Percentiles rank a stretch among this genome's conserved stretches.
These are phyloP conservation scores for Lepisosteus oculatus DNA, from an alignment of 2,113 vertebrate species.

Conservation along the genomic window DNA sequence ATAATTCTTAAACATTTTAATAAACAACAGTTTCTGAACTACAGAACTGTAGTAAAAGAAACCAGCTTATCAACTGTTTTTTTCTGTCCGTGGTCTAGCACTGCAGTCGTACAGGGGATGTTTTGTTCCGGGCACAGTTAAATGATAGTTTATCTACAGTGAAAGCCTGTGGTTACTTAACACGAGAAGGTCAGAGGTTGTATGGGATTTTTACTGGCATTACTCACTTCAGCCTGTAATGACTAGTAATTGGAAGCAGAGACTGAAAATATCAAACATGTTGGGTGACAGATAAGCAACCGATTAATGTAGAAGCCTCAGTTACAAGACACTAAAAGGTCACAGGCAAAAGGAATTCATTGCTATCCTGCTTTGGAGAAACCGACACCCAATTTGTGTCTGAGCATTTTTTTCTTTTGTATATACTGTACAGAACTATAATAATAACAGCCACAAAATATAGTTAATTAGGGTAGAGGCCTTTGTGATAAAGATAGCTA, in stretches of 20 bases:
- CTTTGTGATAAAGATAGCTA: too few species aligned
- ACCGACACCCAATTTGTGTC: background rate
- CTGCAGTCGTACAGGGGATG: conserved; percentile 32
- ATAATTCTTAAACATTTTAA: too few species aligned
- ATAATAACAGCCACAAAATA: background rate
- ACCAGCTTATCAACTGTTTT: conserved; percentile 19
- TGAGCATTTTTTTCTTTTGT: background rate
- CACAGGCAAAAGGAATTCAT: conserved; percentile 61
- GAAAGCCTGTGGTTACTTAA: conserved; percentile 79
- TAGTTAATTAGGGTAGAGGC: too few species aligned
- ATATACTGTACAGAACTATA: background rate
- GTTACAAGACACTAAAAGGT: conserved; percentile 61
- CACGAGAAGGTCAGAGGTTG: conserved; percentile 81
- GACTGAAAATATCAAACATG: conserved; percentile 60
- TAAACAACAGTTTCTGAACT: too few species aligned
- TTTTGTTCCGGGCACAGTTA: conserved; percentile 62
- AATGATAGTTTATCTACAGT: conserved; percentile 78
- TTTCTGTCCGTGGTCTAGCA: conserved; percentile 20
- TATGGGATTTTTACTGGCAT: conserved; percentile 69
- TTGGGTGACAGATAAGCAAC: conserved; percentile 65
- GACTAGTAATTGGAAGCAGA: conserved; percentile 85
- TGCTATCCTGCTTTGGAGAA: conserved; percentile 54
- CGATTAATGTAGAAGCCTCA: conserved; percentile 64
- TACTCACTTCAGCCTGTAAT: conserved; percentile 70
- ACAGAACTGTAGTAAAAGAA: too few species aligned